Base-by-base conservation (phyloP, 2,113 vertebrate species). In the Platichthys flesus region DNA sequence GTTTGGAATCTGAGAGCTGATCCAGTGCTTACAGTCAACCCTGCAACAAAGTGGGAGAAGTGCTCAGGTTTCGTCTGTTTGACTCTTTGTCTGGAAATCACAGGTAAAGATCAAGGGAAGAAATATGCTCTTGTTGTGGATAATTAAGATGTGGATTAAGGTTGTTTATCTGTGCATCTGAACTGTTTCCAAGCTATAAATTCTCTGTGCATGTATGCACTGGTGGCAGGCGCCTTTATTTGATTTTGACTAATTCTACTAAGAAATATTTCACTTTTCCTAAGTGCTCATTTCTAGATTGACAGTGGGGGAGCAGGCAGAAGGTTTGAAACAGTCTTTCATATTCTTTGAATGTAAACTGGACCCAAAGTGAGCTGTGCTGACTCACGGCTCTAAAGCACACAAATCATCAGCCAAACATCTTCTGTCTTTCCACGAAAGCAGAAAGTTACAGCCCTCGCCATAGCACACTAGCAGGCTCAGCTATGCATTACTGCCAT, bases 401-500 rank as follows among this genome's bases (percentile, higher is more conserved):
- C 60, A 35, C 57, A 64, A 57, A 66, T 45, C 4, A 56, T 67
- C 40, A 79, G 54, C 35, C 69, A 72, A 74, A 78, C 67, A 15
- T 26, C 69, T 45, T 64, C 40, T 61, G 15, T 63, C 78, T 83
- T 71, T 76, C 52, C 35, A 76, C 56, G 57, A 80, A 58, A 81
- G 69, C 55, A 81, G 42, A 65, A 66, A 45, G 20, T 15, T 58
- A n/a, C 55, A 57, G 7, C 24, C 73, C 35, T 69, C 0, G 9
- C 59, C 49, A 3, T 55, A 79, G 59, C 10, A 23, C 26, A 58
- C 51, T 40, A 2, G 28, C 54, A 1, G 60, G 20, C 84, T 89
- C 59, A 42, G 87, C 79, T 91, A 88, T 92, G 85, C 90, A 90
- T 93, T 90, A 94, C 90, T 93, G 94, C 94, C 94, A 94, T 92